These are phyloP conservation scores for Thalassarche chlororhynchos DNA, from an alignment of 2,113 vertebrate species.

Conservation along the genomic window DNA sequence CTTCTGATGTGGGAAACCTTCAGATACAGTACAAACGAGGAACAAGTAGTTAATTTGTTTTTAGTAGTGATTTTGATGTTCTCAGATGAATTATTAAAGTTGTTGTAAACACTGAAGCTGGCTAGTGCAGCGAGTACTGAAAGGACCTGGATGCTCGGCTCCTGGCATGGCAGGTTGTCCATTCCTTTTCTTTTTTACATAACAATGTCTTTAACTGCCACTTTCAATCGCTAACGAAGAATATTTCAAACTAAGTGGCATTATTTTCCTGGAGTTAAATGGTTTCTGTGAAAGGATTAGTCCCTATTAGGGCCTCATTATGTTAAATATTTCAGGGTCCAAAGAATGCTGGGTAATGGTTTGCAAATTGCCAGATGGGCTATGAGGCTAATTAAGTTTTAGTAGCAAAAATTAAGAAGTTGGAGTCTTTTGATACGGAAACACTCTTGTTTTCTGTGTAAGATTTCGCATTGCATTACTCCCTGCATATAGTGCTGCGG, in stretches of 20 bases:
- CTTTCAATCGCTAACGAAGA: not conserved
- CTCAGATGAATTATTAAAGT: not conserved
- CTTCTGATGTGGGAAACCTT: not conserved
- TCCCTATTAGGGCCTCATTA: not conserved
- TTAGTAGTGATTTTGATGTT: not conserved
- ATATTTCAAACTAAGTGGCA: not conserved
- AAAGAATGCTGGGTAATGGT: not conserved
- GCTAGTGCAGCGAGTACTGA: not conserved
- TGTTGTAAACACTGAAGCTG: not conserved
- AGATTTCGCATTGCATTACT: not conserved
- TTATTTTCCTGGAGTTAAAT: not conserved
- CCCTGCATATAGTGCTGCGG: accelerated
- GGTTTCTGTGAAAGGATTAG: not conserved
- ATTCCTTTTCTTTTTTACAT: not conserved
- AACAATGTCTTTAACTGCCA: not conserved
- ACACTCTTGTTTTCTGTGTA: not conserved
- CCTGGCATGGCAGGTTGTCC: not conserved
- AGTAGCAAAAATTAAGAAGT: not conserved
- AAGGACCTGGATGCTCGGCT: not conserved
- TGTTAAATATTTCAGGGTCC: not conserved
- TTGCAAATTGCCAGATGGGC: slow-evolving; percentile 30
- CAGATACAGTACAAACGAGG: not conserved
- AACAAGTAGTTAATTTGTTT: not conserved
- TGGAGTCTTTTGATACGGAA: not conserved
- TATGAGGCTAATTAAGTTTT: slow-evolving; percentile 29